Conservation (phyloP, 2,113 vertebrate genomes). For the Spheniscus mendiculus region DNA sequence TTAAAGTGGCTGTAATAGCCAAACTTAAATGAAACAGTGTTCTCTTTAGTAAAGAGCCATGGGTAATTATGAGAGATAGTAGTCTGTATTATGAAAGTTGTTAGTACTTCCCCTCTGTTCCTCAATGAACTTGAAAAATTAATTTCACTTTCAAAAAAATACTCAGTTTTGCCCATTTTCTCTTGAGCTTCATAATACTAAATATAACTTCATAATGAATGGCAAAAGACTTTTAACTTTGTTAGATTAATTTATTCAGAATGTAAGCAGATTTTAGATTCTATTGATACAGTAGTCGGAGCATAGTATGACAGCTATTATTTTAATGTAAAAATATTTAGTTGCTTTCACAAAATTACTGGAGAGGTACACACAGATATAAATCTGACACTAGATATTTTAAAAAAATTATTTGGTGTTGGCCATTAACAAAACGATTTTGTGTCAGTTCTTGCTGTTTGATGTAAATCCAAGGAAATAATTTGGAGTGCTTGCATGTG, state of each 20-base stretch:
- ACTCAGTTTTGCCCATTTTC: background rate
- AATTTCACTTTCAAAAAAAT: background rate
- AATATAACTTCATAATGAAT: background rate
- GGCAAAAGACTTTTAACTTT: background rate
- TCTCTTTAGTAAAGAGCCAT: background rate
- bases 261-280: background rate
- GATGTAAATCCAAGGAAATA: background rate
- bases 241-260: background rate
- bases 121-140: background rate
- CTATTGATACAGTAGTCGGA: background rate
- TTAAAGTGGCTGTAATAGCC: background rate
- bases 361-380: background rate
- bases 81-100: background rate
- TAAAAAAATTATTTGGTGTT: fast-evolving
- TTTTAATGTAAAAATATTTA: background rate
- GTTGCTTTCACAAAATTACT: background rate
- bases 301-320: background rate
- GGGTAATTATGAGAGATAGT: background rate
- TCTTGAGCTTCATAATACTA: background rate
- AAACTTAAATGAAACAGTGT: background rate
- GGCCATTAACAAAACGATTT: background rate
- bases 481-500: background rate
- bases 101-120: background rate
- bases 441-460: background rate
- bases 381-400: background rate